Conservation (phyloP, 35 echinoderm and acorn worm species). For the Apostichopus parvimensis region DNA sequence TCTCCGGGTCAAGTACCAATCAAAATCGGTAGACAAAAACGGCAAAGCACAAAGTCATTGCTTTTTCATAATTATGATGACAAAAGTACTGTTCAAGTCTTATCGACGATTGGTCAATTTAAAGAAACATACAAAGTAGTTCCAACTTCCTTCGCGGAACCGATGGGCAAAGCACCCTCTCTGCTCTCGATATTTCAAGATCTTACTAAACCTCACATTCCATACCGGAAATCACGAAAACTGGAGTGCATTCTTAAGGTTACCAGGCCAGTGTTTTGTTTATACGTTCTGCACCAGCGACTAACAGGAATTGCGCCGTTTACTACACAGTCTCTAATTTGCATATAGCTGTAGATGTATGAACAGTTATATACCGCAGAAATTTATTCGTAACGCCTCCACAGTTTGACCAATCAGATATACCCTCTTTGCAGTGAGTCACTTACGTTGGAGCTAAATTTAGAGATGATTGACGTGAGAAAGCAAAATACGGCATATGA, state of each 20-base stretch:
- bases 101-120: too few relatives aligned
- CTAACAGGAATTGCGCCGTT: neutral
- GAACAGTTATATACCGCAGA: neutral
- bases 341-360: constrained; percentile 17
- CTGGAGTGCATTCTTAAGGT: neutral
- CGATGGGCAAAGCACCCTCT: too few relatives aligned
- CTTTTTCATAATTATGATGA: too few relatives aligned
- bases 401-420: constrained; percentile 5
- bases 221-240: constrained; percentile 19
- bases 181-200: too few relatives aligned
- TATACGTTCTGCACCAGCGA: neutral
- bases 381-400: constrained; percentile 5
- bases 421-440: constrained; percentile 7
- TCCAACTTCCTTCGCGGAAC: too few relatives aligned
- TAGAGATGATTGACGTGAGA: constrained; percentile 46
- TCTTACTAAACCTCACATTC: too few relatives aligned
- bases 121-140: too few relatives aligned
- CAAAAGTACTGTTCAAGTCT: too few relatives aligned
- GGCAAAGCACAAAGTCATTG: too few relatives aligned
- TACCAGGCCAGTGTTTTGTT: constrained; percentile 25
- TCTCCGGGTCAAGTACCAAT: too few relatives aligned
- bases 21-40: too few relatives aligned
- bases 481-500: neutral
- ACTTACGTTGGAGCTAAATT: constrained; percentile 41
- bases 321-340: neutral